Evolutionary conservation across 2,113 vertebrate species (phyloP), one percentile per base, ranked within the genome.

Genomic region (Spilogale gracilis): DNA sequence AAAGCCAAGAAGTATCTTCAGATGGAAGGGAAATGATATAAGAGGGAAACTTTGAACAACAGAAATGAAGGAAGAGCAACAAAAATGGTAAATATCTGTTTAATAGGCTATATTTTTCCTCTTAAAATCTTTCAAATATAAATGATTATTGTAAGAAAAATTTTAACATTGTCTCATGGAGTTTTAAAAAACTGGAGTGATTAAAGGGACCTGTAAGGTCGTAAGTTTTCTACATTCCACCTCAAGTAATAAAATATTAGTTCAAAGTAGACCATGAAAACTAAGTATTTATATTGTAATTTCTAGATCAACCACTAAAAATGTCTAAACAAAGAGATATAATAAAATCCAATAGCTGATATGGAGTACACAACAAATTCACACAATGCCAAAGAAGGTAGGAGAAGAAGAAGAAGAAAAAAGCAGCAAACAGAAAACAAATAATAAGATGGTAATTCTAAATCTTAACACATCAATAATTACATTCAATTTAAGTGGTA

Each of bases 191-290:
- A 45, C 9, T 18, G 21, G 27, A n/a, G 12, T 74, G 1, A 2
- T 9, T 79, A 54, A 43, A 95, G n/a, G 14, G 2, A 18, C 13
- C 17, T 78, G 11, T 43, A 69, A 83, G 32, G 45, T 80, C 12
- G 7, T 67, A 89, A 81, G 10, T 82, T 85, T 80, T 87, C 60
- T 63, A 50, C n/a, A 21, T 94, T 91, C 54, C 9, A 63, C 30
- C 38, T 78, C 58, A 86, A 76, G n/a, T 95, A 11, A 6, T 81
- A 76, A 94, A 95, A 82, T 23, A 86, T 80, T 50, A 56, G 60
- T 65, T 81, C 17, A 92, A 90, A 78, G 45, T 76, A 95, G 17
- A 43, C 17, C 69, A 4, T 86, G 65, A 91, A 91, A 94, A 18
- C 63, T 85, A 85, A 2, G 1, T 74, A 61, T 45, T 67, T 95